Percentiles rank a stretch among this genome's conserved stretches.
Evolutionary conservation across 1,140 invertebrate species (phyloP).

Genomic region (Venustaconcha ellipsiformis): DNA sequence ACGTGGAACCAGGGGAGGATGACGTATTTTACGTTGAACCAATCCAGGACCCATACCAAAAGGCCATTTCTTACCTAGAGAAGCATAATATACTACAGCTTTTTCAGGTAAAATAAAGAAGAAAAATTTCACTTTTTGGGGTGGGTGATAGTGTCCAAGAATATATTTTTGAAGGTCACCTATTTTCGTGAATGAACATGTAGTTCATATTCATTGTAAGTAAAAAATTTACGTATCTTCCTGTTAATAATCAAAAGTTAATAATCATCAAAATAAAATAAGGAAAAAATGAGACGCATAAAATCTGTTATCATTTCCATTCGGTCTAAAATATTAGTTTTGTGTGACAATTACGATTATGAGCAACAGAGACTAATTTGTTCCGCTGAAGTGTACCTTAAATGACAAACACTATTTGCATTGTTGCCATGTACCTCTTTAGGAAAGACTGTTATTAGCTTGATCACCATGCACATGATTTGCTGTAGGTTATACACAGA

Average conservation of each 20-base stretch:
- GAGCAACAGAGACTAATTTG: too few relatives aligned
- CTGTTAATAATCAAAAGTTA: too few relatives aligned
- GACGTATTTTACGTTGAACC: conserved; percentile 41
- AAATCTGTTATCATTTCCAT: background rate
- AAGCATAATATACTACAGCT: conserved; percentile 62
- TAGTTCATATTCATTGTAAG: background rate
- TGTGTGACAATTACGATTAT: too few relatives aligned
- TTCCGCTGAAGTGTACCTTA: too few relatives aligned
- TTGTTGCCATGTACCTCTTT: too few relatives aligned
- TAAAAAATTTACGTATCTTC: too few relatives aligned
- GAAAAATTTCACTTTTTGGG: background rate
- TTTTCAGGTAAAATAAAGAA: conserved; percentile 50
- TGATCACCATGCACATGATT: too few relatives aligned
- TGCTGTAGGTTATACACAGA: too few relatives aligned
- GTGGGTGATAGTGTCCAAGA: too few relatives aligned
- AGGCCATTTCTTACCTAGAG: conserved; percentile 61
- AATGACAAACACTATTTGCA: too few relatives aligned
- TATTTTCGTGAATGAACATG: background rate
- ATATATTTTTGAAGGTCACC: background rate
- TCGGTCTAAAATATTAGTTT: background rate
- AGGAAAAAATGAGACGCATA: background rate
- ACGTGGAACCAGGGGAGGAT: conserved; percentile 10
- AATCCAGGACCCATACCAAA: conserved; percentile 58
- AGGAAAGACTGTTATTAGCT: too few relatives aligned
- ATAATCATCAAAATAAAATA: background rate